Base-by-base conservation (phyloP, 2,797 vertebrate species). In the Heliangelus exortis region DNA sequence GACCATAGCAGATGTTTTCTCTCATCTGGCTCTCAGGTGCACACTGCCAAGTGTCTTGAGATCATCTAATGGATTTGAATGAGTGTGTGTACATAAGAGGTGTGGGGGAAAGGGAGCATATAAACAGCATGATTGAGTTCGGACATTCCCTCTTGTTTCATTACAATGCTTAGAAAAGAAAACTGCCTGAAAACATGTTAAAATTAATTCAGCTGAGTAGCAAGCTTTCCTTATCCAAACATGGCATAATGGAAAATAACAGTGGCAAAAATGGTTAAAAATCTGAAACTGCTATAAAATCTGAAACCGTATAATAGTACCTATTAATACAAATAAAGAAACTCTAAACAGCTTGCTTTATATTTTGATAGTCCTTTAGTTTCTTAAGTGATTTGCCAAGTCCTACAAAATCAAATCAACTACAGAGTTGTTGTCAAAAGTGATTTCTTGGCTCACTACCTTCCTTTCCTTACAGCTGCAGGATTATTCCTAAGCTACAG, bases 381-480 rank as follows among this genome's bases (percentile, higher is more conserved):
- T 85, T 85, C 47, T 65, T 41, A 33, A 68, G 47, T 59, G 48
- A n/a, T 36, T 88, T 91, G 67, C 58, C 61, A 86, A 47, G 28
- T 87, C 67, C 43, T 81, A 45, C 21, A 78, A n/a, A 89, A 83
- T 72, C 41, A 84, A 80, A 82, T 73, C 53, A 81, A 6, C 20
- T 54, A 10, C 36, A 63, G 43, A 75, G 33, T 62, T 11, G 1
- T 54, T 6, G 12, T 68, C 6, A 6, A 66, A 93, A 78, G 36
- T 61, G 41, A 47, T 89, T 87, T 87, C 18, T 91, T 90, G 76
- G 51, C 76, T 91, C 12, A 4, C n/a, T 57, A 29, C 33, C 19
- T 74, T 73, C 53, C 33, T 80, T 89, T 75, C 15, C 29, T 17
- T 79, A 15, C 34, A 34, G 48, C 69, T 76, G 25, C 10, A 12